phyloP scores from a whole-genome alignment of 2,797 vertebrate species.

The Spheniscus humboldti region DNA sequence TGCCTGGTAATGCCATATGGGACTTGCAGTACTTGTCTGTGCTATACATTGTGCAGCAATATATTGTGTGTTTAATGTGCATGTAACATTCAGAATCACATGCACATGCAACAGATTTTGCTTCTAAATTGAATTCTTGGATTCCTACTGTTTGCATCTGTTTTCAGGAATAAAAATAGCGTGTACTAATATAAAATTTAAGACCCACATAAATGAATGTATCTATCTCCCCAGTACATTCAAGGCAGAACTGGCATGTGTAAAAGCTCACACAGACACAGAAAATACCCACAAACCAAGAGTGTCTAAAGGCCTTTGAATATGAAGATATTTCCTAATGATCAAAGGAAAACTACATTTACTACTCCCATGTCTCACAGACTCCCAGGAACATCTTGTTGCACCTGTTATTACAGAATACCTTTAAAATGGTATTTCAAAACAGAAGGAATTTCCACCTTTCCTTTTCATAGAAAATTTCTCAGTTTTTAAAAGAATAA shows the following conservation, averaged over 20 bases:
- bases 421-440: neutral
- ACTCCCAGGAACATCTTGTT: neutral
- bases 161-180: neutral
- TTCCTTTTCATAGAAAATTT: neutral
- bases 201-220: neutral
- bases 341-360: neutral
- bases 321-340: neutral
- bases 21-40: neutral
- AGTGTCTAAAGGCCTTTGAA: neutral
- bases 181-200: neutral
- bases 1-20: neutral
- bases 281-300: accelerated
- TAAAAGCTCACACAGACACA: neutral
- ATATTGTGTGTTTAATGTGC: neutral
- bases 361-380: neutral
- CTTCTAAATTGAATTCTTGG: neutral
- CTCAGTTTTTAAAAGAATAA: neutral
- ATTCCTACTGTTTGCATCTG: constrained; percentile 36
- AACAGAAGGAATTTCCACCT: neutral
- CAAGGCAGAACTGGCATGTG: neutral
- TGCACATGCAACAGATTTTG: constrained; percentile 12
- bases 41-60: neutral
- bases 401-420: neutral
- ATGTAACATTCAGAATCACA: neutral
- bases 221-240: neutral